phyloP scores from a whole-genome alignment of 2,888 invertebrate genomes.

The Diaprepes abbreviatus region DNA sequence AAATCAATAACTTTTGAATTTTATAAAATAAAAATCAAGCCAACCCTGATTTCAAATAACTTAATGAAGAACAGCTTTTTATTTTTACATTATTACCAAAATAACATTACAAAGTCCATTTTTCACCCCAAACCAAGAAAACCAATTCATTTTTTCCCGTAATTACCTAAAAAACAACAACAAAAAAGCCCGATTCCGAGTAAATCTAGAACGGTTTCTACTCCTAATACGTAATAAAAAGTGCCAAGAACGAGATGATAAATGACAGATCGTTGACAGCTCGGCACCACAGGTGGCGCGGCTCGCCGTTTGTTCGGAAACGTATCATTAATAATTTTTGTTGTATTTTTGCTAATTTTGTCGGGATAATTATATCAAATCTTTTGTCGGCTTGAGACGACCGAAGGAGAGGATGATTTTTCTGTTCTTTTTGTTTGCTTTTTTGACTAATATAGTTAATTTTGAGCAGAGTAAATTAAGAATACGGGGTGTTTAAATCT shows the following conservation, averaged over 20 bases:
- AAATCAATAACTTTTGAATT: no score
- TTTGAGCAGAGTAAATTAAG: not conserved
- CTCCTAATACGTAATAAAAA: constrained; percentile 3
- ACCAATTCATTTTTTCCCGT: not conserved
- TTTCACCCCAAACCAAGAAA: not conserved
- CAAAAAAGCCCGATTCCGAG: not conserved
- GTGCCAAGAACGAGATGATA: constrained; percentile 25
- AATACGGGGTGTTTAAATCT: no score
- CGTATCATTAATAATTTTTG: constrained; percentile 45
- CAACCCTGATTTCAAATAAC: no score
- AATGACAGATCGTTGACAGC: constrained; percentile 45
- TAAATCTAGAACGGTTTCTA: constrained; percentile 15
- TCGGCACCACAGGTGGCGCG: constrained; percentile 44
- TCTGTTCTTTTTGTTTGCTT: constrained; percentile 14
- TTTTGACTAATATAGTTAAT: not conserved
- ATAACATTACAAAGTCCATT: not conserved
- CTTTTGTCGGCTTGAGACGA: constrained; percentile 23
- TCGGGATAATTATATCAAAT: constrained; percentile 37
- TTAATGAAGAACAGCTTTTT: no score
- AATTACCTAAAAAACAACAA: constrained; percentile 9
- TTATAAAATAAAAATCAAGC: no score
- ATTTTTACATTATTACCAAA: no score
- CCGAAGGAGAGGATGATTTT: constrained; percentile 5
- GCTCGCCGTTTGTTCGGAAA: constrained; percentile 28
- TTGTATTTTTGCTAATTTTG: constrained; percentile 44